These are phyloP conservation scores for Campoplex capitator DNA, from an alignment of 2,888 invertebrate species.

Conservation along the genomic window DNA sequence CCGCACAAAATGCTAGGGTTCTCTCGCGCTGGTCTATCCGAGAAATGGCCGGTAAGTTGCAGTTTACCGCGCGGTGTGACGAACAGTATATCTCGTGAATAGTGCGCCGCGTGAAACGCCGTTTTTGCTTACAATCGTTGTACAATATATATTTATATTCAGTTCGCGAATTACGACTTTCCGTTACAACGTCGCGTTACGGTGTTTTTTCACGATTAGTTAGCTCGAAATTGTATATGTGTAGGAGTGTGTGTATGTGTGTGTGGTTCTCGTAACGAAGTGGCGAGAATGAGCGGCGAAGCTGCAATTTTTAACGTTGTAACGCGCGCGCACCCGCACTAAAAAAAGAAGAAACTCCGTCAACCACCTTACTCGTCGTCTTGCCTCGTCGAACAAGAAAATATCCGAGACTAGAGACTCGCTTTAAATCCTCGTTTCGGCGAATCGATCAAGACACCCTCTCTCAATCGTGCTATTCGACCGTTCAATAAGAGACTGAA, in stretches of 20 bases:
- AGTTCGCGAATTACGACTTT: conserved; percentile 1
- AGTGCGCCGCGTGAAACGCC: conserved; percentile 50
- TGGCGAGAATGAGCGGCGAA: conserved; percentile 49
- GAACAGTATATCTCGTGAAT: conserved; percentile 52
- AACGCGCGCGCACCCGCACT: conserved; percentile 46
- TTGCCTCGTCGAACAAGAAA: conserved; percentile 31
- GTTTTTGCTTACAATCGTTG: conserved; percentile 38
- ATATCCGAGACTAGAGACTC: neutral
- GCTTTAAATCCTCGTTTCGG: conserved; percentile 25
- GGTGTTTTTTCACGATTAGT: conserved; percentile 21
- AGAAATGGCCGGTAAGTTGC: conserved; percentile 81
- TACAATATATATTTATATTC: conserved; percentile 28
- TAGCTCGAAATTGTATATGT: conserved; percentile 4
- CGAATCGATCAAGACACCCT: conserved; percentile 1
- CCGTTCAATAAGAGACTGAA: conserved; percentile 5
- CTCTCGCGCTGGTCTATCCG: conserved; percentile 64
- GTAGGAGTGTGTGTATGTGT: conserved; percentile 8
- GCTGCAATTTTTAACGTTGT: conserved; percentile 54
- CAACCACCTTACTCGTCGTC: conserved; percentile 62
- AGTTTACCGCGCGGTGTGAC: conserved; percentile 66
- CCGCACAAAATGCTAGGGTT: conserved; percentile 41
- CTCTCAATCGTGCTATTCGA: neutral
- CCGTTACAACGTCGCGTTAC: conserved; percentile 12
- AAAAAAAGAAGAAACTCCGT: conserved; percentile 23
- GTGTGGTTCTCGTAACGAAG: conserved; percentile 34